Evolutionary conservation across 2,113 vertebrate species (phyloP).

Genomic region (Nipponia nippon): DNA sequence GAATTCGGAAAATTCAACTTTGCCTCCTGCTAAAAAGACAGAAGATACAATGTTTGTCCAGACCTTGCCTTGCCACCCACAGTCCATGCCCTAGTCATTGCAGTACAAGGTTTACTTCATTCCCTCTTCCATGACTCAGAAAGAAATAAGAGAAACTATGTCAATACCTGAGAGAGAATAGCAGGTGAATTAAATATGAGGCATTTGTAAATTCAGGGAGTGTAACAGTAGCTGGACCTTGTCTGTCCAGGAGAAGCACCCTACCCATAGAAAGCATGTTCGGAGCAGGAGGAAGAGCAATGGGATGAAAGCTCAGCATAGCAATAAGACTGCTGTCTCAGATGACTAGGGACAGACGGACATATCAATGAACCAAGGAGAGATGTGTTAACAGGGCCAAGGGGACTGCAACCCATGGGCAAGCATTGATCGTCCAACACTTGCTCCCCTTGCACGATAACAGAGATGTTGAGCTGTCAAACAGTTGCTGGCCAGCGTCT

Average conservation of each 20-base stretch:
- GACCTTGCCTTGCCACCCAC: neutral
- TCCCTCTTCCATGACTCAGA: rapidly evolving
- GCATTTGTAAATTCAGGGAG: neutral
- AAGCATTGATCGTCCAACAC: neutral
- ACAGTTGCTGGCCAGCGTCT: rapidly evolving
- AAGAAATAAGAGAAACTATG: neutral
- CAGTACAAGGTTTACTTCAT: neutral
- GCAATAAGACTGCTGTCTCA: neutral
- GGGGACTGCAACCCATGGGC: neutral
- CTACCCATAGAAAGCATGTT: neutral
- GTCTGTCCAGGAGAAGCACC: neutral
- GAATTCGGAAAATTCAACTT: neutral
- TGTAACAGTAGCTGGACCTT: rapidly evolving
- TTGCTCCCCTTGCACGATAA: neutral
- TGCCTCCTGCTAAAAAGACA: neutral
- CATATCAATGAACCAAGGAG: neutral
- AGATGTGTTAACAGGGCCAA: neutral
- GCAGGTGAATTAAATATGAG: neutral
- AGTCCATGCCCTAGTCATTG: neutral
- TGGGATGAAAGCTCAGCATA: neutral
- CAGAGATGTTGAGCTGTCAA: neutral
- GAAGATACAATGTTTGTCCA: neutral
- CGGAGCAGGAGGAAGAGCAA: neutral
- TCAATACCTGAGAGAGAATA: neutral
- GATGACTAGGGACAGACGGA: neutral